Base-by-base conservation (phyloP, 2,888 invertebrate genomes). In the Sthenelais limicola region DNA sequence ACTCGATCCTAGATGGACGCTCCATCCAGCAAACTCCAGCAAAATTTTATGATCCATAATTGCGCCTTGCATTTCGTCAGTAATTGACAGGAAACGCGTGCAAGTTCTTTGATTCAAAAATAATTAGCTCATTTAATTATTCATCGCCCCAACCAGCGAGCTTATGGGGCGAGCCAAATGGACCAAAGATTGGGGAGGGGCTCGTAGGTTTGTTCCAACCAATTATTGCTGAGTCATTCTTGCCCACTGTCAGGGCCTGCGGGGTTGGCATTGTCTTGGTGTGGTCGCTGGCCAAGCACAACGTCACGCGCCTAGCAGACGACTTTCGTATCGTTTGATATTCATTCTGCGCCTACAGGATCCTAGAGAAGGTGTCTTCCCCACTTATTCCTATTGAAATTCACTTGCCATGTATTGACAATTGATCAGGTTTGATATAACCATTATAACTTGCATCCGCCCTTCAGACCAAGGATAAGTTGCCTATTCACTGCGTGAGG, bases 71-170 rank as follows among this genome's bases (percentile, higher is more conserved):
- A 32, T 24, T 28, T 56, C 56, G 28, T 21, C 15, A 35, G 62
- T 62, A 62, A 62, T 62, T 62, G 62, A 62, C 35, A 35, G 62
- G 62, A 62, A 62, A 62, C 62, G 62, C 62, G 43, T 43, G 62
- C 62, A 62, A 62, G 62, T 62, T 62, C 62, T 62, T 62, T 62
- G 62, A 62, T 62, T 62, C 62, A 62, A 62, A 62, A 62, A 62
- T 62, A 62, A 62, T 62, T 62, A 62, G 62, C 38, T 62, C 62
- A 62, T 62, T 62, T 62, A 62, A 62, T 62, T 62, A 62, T 62
- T 62, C 62, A 62, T 33, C 35, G 62, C 35, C 62, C 62, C 9
- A 15, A 43, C 62, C 24, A 18, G 56, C 30, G 56, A 56, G 56
- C 56, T 56, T 56, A 56, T 56, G 56, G 56, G 5, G 32, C 38